Conservation (phyloP, 2,888 invertebrate species). For the Apotomis turbidana region DNA sequence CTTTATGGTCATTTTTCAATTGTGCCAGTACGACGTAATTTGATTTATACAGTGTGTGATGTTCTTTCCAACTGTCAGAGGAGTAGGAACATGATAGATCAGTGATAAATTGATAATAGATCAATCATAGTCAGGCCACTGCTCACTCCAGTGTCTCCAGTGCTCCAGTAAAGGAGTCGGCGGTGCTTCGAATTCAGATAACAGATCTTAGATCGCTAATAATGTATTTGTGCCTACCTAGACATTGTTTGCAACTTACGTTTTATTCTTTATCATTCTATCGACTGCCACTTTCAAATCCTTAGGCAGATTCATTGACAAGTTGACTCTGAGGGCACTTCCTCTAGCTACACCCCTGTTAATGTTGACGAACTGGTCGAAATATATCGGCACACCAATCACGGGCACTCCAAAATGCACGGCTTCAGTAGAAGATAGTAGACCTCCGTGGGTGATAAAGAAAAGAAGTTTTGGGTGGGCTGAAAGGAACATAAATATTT, state of each 20-base stretch:
- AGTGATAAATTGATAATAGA: too few species aligned
- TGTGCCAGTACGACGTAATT: too few species aligned
- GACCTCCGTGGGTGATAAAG: constrained; percentile 63
- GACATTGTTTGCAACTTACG: constrained; percentile 13
- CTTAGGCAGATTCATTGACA: constrained; percentile 36
- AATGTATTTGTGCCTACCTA: too few species aligned
- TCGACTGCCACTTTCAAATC: constrained; percentile 40
- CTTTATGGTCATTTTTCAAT: too few species aligned
- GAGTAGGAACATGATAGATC: too few species aligned
- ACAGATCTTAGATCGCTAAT: too few species aligned
- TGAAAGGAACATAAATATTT: constrained; percentile 46
- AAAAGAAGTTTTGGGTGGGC: constrained; percentile 59
- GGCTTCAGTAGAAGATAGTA: constrained; percentile 60
- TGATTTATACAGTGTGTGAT: too few species aligned
- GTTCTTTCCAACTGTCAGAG: too few species aligned
- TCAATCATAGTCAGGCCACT: too few species aligned
- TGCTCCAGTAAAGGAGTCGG: too few species aligned
- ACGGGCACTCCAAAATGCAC: constrained; percentile 62
- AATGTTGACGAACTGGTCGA: constrained; percentile 41
- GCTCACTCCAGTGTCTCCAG: too few species aligned
- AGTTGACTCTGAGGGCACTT: constrained; percentile 39
- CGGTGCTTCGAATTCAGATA: too few species aligned
- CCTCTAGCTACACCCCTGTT: constrained; percentile 28
- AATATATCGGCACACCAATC: constrained; percentile 59
- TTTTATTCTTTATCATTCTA: constrained; percentile 35